These are phyloP conservation scores for Lydus trimaculatus DNA, from an alignment of 2,888 invertebrate genomes.

Conservation along the genomic window DNA sequence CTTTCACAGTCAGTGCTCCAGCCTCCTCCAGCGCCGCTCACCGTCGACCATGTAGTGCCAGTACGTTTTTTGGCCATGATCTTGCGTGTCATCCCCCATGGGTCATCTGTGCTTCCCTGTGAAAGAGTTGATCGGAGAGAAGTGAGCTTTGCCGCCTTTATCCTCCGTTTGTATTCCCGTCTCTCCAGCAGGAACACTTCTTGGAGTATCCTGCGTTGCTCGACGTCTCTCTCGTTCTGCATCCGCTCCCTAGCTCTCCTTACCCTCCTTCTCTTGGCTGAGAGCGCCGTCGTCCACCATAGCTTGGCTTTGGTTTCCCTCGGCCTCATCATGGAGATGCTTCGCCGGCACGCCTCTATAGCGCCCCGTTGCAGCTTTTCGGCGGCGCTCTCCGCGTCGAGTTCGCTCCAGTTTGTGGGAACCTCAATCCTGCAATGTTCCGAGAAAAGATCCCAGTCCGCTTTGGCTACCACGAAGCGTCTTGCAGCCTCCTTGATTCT, in stretches of 20 bases:
- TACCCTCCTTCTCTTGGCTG: background rate
- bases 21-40: no score
- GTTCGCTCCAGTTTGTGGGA: background rate
- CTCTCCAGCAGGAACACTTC: background rate
- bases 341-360: constrained; percentile 11
- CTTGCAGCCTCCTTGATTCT: background rate
- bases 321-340: constrained; percentile 10
- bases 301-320: background rate
- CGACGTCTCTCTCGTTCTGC: constrained; percentile 14
- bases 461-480: no score
- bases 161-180: constrained; percentile 8
- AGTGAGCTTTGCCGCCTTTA: constrained; percentile 17
- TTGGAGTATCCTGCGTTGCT: background rate
- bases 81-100: constrained; percentile 16
- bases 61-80: no score
- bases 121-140: no score
- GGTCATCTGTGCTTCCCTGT: constrained; percentile 13
- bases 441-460: constrained; percentile 1
- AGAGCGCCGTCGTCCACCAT: constrained; percentile 17
- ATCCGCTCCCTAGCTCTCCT: background rate
- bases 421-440: background rate
- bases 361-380: constrained; percentile 11
- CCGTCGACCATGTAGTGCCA: no score
- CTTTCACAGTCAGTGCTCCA: no score
- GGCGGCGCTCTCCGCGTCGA: constrained; percentile 7